These are phyloP conservation scores for Drosophila elegans DNA, from an alignment of 1,140 invertebrate species.

Conservation along the genomic window DNA sequence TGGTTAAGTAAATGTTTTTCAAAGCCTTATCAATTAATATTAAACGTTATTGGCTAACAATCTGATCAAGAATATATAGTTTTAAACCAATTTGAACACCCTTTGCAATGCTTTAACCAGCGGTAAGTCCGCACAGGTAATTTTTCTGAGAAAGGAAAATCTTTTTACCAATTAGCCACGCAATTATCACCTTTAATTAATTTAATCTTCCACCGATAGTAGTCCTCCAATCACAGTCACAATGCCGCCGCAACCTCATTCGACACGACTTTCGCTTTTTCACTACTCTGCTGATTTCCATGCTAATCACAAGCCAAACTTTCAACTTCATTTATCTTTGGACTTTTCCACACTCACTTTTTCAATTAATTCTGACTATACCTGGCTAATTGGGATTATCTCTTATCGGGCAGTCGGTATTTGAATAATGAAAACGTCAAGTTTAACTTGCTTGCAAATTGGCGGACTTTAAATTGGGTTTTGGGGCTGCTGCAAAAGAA, in stretches of 20 bases:
- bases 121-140: too few species aligned
- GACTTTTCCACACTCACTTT: slow-evolving; percentile 9
- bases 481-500: slow-evolving; percentile 21
- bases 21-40: background rate
- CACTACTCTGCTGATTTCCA: slow-evolving; percentile 9
- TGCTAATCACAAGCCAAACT: slow-evolving; percentile 53
- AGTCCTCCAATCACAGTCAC: slow-evolving; percentile 1
- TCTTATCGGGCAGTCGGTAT: slow-evolving; percentile 33
- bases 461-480: slow-evolving; percentile 24
- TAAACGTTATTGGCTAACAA: background rate
- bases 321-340: slow-evolving; percentile 36
- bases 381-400: slow-evolving; percentile 51
- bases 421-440: slow-evolving; percentile 59
- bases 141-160: background rate
- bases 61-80: too few species aligned
- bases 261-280: background rate
- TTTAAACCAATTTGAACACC: too few species aligned
- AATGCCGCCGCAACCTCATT: background rate
- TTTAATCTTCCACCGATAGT: slow-evolving; percentile 8
- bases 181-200: slow-evolving; percentile 37
- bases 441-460: slow-evolving; percentile 17
- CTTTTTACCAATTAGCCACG: slow-evolving; percentile 12
- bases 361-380: slow-evolving; percentile 42
- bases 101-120: too few species aligned
- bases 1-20: slow-evolving; percentile 16